A percentile compares a stretch with the other conserved stretches of the same genome.
phyloP scores from a whole-genome alignment of 2,113 vertebrate genomes.

The Furnarius figulus region DNA sequence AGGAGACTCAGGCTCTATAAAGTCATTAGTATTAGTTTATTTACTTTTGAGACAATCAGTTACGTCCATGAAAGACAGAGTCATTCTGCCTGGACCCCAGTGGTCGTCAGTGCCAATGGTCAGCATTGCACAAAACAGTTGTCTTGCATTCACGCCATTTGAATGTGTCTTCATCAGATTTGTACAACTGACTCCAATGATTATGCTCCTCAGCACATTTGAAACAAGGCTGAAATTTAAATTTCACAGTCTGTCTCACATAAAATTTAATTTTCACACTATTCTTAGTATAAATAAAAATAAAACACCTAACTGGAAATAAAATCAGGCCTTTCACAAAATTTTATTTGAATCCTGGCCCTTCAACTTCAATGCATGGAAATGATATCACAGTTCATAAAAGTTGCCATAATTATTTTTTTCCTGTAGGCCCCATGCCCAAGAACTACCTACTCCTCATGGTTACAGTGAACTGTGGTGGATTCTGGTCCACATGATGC shows the following conservation, averaged over 20 bases:
- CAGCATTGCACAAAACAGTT: not conserved
- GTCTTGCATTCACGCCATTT: not conserved
- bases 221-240: not conserved
- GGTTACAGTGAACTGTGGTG: not conserved
- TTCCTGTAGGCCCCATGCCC: not conserved
- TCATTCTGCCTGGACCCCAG: not conserved
- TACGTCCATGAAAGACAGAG: not conserved
- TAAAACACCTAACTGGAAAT: not conserved
- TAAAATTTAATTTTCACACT: not conserved
- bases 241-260: not conserved
- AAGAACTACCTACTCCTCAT: not conserved
- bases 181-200: not conserved
- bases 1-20: not conserved
- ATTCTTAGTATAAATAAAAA: not conserved
- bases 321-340: not conserved
- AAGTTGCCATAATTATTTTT: not conserved
- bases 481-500: not conserved
- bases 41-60: not conserved
- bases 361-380: not conserved
- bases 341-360: not conserved
- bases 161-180: not conserved
- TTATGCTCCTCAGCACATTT: not conserved
- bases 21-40: not conserved
- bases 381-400: not conserved
- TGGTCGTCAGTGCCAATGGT: fast-evolving